Percentiles rank a stretch among this genome's conserved stretches.
phyloP scores from a whole-genome alignment of 37 sponge, comb jelly and placozoan species.

The Lycopodina hypogea region DNA sequence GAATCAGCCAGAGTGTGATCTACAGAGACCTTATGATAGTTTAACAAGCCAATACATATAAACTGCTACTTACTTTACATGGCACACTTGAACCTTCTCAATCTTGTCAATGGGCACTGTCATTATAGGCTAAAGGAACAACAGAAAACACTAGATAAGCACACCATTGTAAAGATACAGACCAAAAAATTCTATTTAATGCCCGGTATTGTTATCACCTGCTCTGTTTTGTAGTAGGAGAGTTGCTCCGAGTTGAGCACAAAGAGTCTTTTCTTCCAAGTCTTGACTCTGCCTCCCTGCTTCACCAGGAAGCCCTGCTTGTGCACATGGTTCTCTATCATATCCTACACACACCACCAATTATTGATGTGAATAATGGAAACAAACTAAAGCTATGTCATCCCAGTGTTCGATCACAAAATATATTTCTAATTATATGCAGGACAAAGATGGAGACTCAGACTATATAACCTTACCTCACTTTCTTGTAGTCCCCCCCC shows the following conservation, averaged over 20 bases:
- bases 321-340: conserved; percentile 33
- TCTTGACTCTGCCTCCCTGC: conserved; percentile 66
- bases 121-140: conserved; percentile 39
- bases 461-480: no score
- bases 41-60: no score
- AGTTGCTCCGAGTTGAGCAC: conserved; percentile 55
- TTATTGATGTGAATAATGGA: no score
- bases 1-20: no score
- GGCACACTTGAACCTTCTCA: conserved; percentile 35
- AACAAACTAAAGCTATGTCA: no score
- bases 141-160: no score
- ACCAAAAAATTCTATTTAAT: neutral
- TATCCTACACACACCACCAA: neutral
- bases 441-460: no score
- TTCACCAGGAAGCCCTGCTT: conserved; percentile 76
- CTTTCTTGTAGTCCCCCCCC: no score
- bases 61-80: conserved; percentile 52
- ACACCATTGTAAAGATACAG: neutral
- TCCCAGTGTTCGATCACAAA: no score
- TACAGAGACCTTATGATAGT: no score
- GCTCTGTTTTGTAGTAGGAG: conserved; percentile 71
- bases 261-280: conserved; percentile 75
- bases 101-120: conserved; percentile 38
- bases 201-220: conserved; percentile 26
- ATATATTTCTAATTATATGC: no score